These are phyloP conservation scores for Notarius lentiginosus DNA, from an alignment of 2,113 vertebrate species.

Conservation along the genomic window DNA sequence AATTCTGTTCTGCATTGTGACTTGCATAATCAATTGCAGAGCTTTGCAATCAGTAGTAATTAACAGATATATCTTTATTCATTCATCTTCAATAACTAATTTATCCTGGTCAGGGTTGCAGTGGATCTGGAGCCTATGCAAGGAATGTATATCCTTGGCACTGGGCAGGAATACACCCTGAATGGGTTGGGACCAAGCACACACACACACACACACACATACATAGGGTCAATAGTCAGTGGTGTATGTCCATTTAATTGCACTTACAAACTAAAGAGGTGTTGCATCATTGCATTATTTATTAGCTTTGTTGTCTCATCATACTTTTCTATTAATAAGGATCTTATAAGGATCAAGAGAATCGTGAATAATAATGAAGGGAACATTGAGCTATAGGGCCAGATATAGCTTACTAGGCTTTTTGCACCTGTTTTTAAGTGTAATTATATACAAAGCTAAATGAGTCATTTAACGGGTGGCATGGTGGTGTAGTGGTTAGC, in stretches of 20 bases:
- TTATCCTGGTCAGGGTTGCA: not conserved
- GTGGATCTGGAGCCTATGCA: not conserved
- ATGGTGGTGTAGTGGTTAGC: no score
- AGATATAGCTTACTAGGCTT: not conserved
- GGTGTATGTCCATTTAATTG: not conserved
- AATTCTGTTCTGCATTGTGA: not conserved
- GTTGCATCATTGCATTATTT: conserved; percentile 12
- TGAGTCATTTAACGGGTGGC: not conserved
- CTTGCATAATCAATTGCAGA: not conserved
- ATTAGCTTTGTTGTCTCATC: not conserved
- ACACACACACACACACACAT: not conserved
- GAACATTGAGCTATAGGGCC: not conserved
- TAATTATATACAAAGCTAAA: not conserved
- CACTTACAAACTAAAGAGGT: not conserved
- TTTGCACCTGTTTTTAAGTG: not conserved
- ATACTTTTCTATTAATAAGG: not conserved
- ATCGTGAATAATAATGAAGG: not conserved
- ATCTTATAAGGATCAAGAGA: not conserved
- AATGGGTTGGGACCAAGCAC: not conserved
- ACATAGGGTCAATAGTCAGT: not conserved
- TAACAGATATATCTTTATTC: not conserved
- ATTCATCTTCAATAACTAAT: not conserved
- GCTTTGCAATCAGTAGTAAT: not conserved
- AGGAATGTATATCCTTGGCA: not conserved
- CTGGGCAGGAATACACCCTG: not conserved